Evolutionary conservation across 2,888 invertebrate genomes (phyloP), one percentile per base, ranked within the genome.

Genomic region (Chloroclysta siterata): DNA sequence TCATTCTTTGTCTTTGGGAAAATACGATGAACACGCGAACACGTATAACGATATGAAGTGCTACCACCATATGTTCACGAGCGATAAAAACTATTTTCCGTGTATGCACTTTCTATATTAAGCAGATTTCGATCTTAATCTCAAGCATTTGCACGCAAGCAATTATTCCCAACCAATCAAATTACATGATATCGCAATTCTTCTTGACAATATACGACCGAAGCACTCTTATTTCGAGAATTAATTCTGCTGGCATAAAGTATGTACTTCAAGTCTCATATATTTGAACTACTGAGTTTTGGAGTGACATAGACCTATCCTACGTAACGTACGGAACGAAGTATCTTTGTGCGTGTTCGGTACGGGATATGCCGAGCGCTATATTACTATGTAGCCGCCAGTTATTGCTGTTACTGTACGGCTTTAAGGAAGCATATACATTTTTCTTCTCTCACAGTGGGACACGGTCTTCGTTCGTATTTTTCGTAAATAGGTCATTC

Each of bases 401-500:
- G 65, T 65, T 67, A 66, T 70, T 70, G 66, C 67, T 68, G 60
- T 60, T 61, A n/a, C 48, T 48, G 41, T 57, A 60, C 59, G 61
- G 59, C 22, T 47, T 33, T 53, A 52, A n/a, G 53, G 42, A 46
- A 67, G 63, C 64, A 68, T 67, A 64, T 65, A 63, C 60, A 60
- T 59, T 67, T 69, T 62, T 60, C 62, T 62, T 55, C 62, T 62
- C 65, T 63, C 54, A 61, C 61, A 44, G 56, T 14, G 56, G 56
- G 63, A 61, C 29, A 36, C 39, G 64, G 61, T 67, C 64, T 58
- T 48, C 57, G 62, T 53, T 52, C 55, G 46, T 62, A 70, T 66
- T 68, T 65, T 66, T 65, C 67, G 65, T 72, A 72, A 72, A 72
- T 72, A 63, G 68, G 70, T 69, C 61, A 62, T 61, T 62, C 58